Conservation (phyloP, 1,140 invertebrate genomes). For the Arion vulgaris region DNA sequence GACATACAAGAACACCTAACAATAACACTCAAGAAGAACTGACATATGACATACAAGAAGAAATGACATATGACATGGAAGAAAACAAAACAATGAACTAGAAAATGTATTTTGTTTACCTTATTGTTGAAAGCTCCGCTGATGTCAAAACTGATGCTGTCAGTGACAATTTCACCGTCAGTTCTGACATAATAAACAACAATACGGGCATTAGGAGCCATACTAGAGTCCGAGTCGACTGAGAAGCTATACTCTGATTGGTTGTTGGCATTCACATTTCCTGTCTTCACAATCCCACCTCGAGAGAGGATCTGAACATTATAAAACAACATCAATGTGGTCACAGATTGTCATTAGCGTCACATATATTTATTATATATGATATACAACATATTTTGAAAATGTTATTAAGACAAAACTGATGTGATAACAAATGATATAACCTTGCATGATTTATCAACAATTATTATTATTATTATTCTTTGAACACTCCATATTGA, state of each 20-base stretch:
- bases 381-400: not conserved
- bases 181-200: slow-evolving; percentile 89
- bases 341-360: no score
- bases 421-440: no score
- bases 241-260: slow-evolving; percentile 81
- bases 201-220: slow-evolving; percentile 92
- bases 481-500: no score
- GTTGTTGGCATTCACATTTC: slow-evolving; percentile 45
- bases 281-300: slow-evolving; percentile 58
- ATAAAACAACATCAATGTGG: no score
- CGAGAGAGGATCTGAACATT: slow-evolving; percentile 57
- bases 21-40: no score
- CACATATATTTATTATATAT: not conserved
- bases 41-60: no score
- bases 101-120: no score
- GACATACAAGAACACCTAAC: no score
- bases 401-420: not conserved
- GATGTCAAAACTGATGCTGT: slow-evolving; percentile 93
- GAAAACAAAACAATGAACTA: no score
- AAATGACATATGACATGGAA: no score
- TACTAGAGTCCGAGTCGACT: slow-evolving; percentile 87
- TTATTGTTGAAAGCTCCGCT: slow-evolving; percentile 92
- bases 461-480: no score
- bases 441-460: no score
- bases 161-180: slow-evolving; percentile 88